A percentile compares a stretch with the other conserved stretches of the same genome.
These are phyloP conservation scores for Lordiphosa fenestrarum DNA, from an alignment of 2,888 invertebrate genomes.

Conservation along the genomic window DNA sequence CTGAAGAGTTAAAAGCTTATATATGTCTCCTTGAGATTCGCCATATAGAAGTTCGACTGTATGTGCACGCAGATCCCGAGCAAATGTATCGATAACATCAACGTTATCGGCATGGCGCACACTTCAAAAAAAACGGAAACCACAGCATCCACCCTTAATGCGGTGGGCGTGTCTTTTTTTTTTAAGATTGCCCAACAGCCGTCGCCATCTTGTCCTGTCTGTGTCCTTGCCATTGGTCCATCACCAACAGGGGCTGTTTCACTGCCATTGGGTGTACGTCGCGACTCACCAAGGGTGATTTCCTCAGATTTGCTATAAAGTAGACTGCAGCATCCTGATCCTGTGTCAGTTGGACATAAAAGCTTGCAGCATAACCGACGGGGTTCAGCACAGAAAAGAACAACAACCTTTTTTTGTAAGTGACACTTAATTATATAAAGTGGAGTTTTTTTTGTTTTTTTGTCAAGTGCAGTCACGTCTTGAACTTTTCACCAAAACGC, in stretches of 20 bases:
- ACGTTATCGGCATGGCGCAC: slow-evolving; percentile 5
- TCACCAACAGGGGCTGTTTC: slow-evolving; percentile 14
- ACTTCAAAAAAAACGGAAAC: no score
- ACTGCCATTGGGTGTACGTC: slow-evolving; percentile 39
- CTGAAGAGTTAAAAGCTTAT: no score
- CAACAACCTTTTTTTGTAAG: background rate
- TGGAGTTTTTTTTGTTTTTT: background rate
- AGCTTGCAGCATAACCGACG: slow-evolving; percentile 28
- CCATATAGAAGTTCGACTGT: no score
- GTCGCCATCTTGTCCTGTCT: slow-evolving; percentile 53
- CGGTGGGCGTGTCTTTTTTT: no score
- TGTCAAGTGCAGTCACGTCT: slow-evolving; percentile 9
- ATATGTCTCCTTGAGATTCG: no score
- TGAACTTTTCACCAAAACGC: slow-evolving; percentile 23
- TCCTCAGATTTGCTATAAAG: slow-evolving; percentile 58
- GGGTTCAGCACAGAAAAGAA: background rate
- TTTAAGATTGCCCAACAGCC: background rate
- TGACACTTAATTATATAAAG: no score
- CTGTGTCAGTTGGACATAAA: slow-evolving; percentile 50
- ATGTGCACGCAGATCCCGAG: no score
- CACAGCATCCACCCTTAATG: no score
- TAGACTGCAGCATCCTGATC: slow-evolving; percentile 55
- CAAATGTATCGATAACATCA: background rate
- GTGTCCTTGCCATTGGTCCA: slow-evolving; percentile 35
- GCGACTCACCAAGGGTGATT: slow-evolving; percentile 31